A percentile compares a stretch with the other conserved stretches of the same genome.
These are phyloP conservation scores for Rhinichthys klamathensis DNA, from an alignment of 2,113 vertebrate genomes.

Conservation along the genomic window DNA sequence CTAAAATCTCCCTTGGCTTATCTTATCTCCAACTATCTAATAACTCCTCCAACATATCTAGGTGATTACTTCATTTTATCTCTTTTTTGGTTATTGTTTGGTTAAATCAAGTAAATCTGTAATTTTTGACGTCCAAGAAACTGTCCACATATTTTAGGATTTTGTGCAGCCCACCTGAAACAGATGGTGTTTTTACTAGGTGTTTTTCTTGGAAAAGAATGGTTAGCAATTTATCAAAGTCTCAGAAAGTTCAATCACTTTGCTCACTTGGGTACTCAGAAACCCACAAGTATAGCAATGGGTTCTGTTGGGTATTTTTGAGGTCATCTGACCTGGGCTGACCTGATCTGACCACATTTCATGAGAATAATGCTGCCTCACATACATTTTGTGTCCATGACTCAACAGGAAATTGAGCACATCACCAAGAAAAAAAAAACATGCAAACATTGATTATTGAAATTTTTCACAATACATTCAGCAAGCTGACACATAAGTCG, in stretches of 20 bases:
- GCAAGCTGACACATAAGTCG: background rate
- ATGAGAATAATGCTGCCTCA: background rate
- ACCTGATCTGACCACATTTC: background rate
- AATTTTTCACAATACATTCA: constrained; percentile 8
- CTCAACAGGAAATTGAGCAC: constrained; percentile 6
- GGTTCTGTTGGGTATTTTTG: background rate
- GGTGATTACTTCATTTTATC: background rate
- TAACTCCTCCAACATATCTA: background rate
- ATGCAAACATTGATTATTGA: background rate
- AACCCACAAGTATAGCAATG: background rate
- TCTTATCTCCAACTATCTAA: background rate
- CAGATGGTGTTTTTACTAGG: background rate
- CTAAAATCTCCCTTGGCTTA: background rate
- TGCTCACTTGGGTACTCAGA: background rate
- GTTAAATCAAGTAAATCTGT: constrained; percentile 16
- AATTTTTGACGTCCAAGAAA: background rate
- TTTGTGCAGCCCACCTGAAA: background rate
- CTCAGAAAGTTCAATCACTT: constrained; percentile 11
- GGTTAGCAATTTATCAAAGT: background rate
- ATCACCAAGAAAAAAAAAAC: background rate
- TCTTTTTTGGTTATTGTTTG: background rate
- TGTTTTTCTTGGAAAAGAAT: constrained; percentile 1
- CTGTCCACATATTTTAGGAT: background rate
- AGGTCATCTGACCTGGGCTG: background rate
- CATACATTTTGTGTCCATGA: background rate